Base-by-base conservation (phyloP, 2,888 invertebrate species). In the Apamea crenata region DNA sequence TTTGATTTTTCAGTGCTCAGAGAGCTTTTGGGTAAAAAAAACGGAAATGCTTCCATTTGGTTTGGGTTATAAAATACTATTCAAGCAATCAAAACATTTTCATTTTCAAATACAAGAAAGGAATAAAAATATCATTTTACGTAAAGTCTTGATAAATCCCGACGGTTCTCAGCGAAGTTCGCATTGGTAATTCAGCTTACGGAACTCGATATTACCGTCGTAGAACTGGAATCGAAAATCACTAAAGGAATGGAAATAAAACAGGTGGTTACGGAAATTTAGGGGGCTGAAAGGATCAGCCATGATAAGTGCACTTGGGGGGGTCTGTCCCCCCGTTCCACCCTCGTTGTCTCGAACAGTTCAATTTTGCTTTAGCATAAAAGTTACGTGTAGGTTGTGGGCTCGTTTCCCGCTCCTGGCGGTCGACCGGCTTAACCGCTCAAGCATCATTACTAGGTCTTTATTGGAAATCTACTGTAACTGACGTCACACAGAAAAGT, bases 201-300 rank as follows among this genome's bases (percentile, higher is more conserved):
- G 65, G 69, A 78, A 70, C 47, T 56, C 50, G 68, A 40, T 53
- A 63, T 72, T 68, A 72, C 40, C 61, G 80, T 63, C n/a, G 65
- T 36, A 16, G 67, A 69, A 50, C 36, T 81, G 50, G 69, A 74
- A 81, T 81, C 36, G 36, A 81, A 77, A 70, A 71, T 59, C 44
- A 65, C 53, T 76, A 53, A 56, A 74, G 29, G 44, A 74, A 82
- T 87, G 84, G 56, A 80, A 86, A 81, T 71, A 76, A 73, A 74
- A 70, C 83, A 86, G 86, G 73, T 84, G 86, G 78, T 72, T 84
- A 75, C 75, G 78, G 77, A 85, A 84, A 85, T 84, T 75, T 80
- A 73, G 61, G 70, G 63, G 21, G 76, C 53, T 80, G 78, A 66
- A 78, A n/a, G 47, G 29, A 59, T 67, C 47, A 75, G 63, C 18